phyloP scores from a whole-genome alignment of 2,113 vertebrate species.

The Bungarus multicinctus region DNA sequence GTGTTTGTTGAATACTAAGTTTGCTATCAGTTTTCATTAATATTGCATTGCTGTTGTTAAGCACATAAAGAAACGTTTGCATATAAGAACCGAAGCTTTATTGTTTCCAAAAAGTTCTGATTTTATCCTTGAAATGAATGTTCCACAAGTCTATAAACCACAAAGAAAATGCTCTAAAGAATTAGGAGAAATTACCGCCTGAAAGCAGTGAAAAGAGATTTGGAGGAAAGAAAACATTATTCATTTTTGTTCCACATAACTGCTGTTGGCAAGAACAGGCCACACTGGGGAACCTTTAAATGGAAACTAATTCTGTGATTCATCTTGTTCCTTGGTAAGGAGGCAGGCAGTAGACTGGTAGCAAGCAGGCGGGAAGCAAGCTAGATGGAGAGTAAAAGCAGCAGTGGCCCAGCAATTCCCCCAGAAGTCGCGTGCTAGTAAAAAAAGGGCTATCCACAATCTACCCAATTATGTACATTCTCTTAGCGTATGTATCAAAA shows the following conservation, averaged over 20 bases:
- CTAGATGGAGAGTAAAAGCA: not conserved
- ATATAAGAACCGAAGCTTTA: not conserved
- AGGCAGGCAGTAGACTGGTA: not conserved
- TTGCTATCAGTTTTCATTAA: not conserved
- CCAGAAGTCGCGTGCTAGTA: not conserved
- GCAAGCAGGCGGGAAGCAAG: not conserved
- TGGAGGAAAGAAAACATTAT: not conserved
- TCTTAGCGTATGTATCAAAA: not conserved
- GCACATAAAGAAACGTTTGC: not conserved
- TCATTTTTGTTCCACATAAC: not conserved
- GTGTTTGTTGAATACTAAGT: not conserved
- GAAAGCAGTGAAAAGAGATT: not conserved
- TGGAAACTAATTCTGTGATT: not conserved
- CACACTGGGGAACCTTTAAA: not conserved
- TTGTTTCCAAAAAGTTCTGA: not conserved
- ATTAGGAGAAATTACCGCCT: not conserved
- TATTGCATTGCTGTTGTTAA: conserved; percentile 17
- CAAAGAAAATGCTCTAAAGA: not conserved
- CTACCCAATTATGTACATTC: not conserved
- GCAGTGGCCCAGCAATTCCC: not conserved
- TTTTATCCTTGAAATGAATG: not conserved
- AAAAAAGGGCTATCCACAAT: not conserved
- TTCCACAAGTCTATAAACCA: not conserved
- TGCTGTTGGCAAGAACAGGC: not conserved
- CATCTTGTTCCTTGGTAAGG: not conserved